Evolutionary conservation across 2,797 vertebrate genomes (phyloP), one percentile per base, ranked within the genome.

Genomic region (Pteropus rufus): DNA sequence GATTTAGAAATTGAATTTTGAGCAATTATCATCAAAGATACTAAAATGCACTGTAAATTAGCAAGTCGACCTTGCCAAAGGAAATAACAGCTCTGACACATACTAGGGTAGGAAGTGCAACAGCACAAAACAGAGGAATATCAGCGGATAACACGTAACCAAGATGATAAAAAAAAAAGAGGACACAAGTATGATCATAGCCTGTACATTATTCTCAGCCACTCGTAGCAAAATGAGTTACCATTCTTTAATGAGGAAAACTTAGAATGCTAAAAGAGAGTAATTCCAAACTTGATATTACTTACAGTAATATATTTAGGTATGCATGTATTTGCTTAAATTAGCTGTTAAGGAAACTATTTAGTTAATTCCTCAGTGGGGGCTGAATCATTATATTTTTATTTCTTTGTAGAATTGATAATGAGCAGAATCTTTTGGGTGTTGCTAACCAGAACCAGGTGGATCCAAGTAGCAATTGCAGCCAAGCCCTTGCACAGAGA

Each of bases 241-340:
- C 72, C 23, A 15, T 75, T 93, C 16, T 92, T 60, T 86, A 60
- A 69, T 34, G 58, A 96, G 54, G 81, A 80, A 76, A 91, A 89
- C 75, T 91, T 18, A 39, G 54, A 67, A 60, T 76, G 39, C 62
- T 39, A 15, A 65, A 79, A 94, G 21, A 56, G 12, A 79, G 76
- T 76, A 72, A 82, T 24, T 62, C 49, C 69, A 79, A 83, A 91
- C 6, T 76, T 10, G 15, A 5, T 18, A 54, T 93, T 82, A 39
- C 56, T 79, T 92, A 94, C 34, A 84, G 73, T 21, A 80, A 46
- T 94, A 58, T 58, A 56, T 69, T 31, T 75, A 69, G 46, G 41
- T 70, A 44, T 86, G 70, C 82, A 87, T 94, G 62, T n/a, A 56
- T 96, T 73, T 89, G 76, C 49, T 84, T 94, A 90, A 85, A 90